A percentile compares a stretch with the other conserved stretches of the same genome.
phyloP scores from a whole-genome alignment of 2,888 invertebrate genomes.

The Athalia rosae region DNA sequence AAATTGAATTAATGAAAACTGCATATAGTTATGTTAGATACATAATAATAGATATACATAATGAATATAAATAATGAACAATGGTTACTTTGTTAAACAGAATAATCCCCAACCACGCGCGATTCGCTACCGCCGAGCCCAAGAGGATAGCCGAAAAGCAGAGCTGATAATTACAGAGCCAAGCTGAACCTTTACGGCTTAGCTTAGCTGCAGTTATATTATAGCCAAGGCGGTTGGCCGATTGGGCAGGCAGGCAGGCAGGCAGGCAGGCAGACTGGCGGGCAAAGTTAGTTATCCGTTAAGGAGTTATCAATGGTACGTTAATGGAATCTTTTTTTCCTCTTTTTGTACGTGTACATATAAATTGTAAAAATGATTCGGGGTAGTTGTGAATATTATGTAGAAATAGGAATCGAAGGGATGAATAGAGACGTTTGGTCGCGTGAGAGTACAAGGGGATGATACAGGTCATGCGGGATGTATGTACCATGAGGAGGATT shows the following conservation, averaged over 20 bases:
- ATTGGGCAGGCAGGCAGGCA: conserved; percentile 42
- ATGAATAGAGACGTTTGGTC: not conserved
- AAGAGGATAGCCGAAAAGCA: conserved; percentile 73
- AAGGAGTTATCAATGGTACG: conserved; percentile 31
- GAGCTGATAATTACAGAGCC: conserved; percentile 54
- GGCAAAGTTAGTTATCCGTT: conserved; percentile 34
- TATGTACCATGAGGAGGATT: not conserved
- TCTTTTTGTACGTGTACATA: not conserved
- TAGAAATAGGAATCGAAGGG: conserved; percentile 18
- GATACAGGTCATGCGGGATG: not conserved
- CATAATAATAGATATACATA: not conserved
- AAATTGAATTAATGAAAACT: not conserved
- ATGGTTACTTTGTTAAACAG: conserved; percentile 31
- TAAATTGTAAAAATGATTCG: not conserved
- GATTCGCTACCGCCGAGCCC: conserved; percentile 73
- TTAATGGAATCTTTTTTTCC: too few species aligned
- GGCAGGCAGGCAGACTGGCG: conserved; percentile 33
- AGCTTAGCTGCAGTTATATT: conserved; percentile 37
- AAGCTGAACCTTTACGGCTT: conserved; percentile 30
- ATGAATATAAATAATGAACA: conserved; percentile 3
- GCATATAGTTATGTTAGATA: not conserved
- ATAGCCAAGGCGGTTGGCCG: conserved; percentile 43
- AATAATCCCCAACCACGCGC: conserved; percentile 68
- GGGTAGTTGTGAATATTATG: not conserved
- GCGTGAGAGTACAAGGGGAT: not conserved